Base-by-base conservation (phyloP, 30 jellyfish, hydroid and myxozoan species). In the Chironex yamaguchii region DNA sequence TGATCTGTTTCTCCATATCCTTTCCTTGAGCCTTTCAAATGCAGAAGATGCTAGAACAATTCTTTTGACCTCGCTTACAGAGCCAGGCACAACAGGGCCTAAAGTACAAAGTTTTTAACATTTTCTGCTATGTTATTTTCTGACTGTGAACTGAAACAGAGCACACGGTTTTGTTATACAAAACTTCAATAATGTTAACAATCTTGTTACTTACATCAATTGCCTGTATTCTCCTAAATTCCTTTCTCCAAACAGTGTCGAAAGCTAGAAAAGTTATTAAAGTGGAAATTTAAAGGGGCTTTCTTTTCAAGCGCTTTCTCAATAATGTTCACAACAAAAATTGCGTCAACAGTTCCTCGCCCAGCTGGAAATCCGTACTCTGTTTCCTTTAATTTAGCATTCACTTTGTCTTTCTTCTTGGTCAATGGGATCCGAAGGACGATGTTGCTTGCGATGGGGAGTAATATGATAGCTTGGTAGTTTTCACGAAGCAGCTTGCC, bases 221-320 rank as follows among this genome's bases (percentile, higher is more conserved):
- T 13, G 89, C 64, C 54, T 13, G 11, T 68, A 77, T 51, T 54
- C 31, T 52, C 89, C 82, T 51, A 11, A 77, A 34, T 14, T 64
- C 89, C 11, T 77, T 77, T 54, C 89, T 54, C 89, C 89, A 77
- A 24, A 77, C 34, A 24, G 89, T 77, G 54, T 77, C 89, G 29
- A 77, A 77, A 6, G 89, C 89, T 11, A 66, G 34, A 51, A 30
- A 77, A 77, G 89, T 77, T 83, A 6, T 51, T 54, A 83, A 77
- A 77, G 84, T 51, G n/a, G 30, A 77, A 54, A 66, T 77, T 63
- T 34, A 77, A 65, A 30, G 64, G 77, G 11, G 58, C 85, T 25
- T 54, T 26, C 27, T 54, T 62, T 29, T 77, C 89, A 29, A 23
- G 52, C 17, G 89, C 89, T 50, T 77, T 77, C 50, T 73, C 86